Evolutionary conservation across 2,113 vertebrate species (phyloP).

Genomic region (Silurus asotus): DNA sequence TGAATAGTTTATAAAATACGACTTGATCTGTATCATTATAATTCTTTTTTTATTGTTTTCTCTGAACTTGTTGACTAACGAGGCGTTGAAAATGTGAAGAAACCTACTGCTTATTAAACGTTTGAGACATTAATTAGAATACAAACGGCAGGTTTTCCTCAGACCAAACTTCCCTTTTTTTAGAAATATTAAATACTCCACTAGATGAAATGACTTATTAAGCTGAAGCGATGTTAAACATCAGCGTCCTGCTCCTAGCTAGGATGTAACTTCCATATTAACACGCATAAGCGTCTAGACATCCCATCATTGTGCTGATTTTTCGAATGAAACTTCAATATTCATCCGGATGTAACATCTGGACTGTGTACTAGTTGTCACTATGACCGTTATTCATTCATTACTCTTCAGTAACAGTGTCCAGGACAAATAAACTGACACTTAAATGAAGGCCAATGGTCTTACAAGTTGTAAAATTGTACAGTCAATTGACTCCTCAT

Average conservation of each 20-base stretch:
- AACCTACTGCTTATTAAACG: background rate
- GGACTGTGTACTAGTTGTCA: background rate
- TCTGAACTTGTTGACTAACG: background rate
- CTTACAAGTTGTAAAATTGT: constrained; percentile 35
- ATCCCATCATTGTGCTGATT: background rate
- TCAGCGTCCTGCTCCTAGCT: background rate
- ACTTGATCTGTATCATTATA: too few relatives aligned
- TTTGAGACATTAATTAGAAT: background rate
- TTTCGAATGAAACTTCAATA: background rate
- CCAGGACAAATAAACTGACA: constrained; percentile 43
- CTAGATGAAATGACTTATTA: background rate
- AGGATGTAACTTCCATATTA: background rate
- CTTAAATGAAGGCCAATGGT: constrained; percentile 32
- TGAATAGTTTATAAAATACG: too few relatives aligned
- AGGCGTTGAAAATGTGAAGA: background rate
- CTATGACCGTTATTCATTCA: background rate
- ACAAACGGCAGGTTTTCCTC: background rate
- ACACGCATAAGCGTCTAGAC: background rate
- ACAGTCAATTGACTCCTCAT: constrained; percentile 23
- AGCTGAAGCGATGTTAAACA: background rate
- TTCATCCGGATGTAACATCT: background rate
- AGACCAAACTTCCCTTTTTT: background rate
- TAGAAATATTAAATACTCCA: background rate
- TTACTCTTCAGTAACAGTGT: constrained; percentile 13
- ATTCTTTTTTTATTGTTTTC: background rate